These are phyloP conservation scores for Halisarca cf. caerulea DNA, from an alignment of 37 sponge, comb jelly and placozoan species.

Conservation along the genomic window DNA sequence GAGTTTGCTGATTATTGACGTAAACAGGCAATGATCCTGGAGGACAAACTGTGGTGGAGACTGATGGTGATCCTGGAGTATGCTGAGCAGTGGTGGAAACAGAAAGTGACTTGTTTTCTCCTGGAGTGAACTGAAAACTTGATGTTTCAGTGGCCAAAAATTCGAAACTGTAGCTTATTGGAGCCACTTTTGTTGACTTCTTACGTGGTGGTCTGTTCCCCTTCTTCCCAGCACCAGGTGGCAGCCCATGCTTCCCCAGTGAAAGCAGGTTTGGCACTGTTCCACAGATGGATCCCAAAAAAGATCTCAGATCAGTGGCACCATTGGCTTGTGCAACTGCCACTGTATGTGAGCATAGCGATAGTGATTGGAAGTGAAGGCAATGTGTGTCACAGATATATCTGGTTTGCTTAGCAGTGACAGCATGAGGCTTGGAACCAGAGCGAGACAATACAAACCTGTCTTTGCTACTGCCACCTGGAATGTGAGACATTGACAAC, in stretches of 20 bases:
- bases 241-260: constrained; percentile 13
- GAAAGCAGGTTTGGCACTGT: neutral
- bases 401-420: neutral
- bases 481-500: neutral
- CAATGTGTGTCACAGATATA: neutral
- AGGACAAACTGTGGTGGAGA: too few relatives aligned
- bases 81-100: too few relatives aligned
- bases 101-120: too few relatives aligned
- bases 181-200: too few relatives aligned
- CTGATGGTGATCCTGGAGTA: too few relatives aligned
- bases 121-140: too few relatives aligned
- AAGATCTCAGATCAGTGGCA: neutral
- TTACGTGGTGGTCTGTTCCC: too few relatives aligned
- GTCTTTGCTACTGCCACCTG: constrained; percentile 7
- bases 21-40: too few relatives aligned
- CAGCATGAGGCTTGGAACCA: neutral
- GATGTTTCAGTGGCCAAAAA: too few relatives aligned
- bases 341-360: neutral
- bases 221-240: constrained; percentile 31
- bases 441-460: neutral
- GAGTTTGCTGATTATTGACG: too few relatives aligned
- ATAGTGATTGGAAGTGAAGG: neutral
- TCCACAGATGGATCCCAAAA: neutral
- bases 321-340: neutral
- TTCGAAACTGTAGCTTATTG: too few relatives aligned